Base-by-base conservation (phyloP, 2,797 vertebrate genomes). In the Numenius phaeopus region DNA sequence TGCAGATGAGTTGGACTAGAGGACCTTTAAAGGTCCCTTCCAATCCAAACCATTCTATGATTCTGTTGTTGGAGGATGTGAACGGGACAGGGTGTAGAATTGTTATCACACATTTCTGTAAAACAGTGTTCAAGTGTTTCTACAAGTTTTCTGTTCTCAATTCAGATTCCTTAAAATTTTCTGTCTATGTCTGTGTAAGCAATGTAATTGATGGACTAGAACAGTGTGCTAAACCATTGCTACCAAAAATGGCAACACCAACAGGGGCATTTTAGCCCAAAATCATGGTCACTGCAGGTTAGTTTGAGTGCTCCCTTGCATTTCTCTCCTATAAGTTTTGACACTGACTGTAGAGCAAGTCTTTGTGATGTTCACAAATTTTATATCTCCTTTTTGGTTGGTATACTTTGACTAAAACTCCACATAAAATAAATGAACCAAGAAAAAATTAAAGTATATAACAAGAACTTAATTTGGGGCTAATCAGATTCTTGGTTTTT, bases 191-290 rank as follows among this genome's bases (percentile, higher is more conserved):
- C 34, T 83, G 11, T 32, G 10, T 52, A 22, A 54, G 19, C 32
- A 66, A 27, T n/a, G 18, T 10, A 39, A 19, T 4, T 39, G n/a
- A 37, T 54, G 57, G 47, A n/a, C 22, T 11, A 61, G 23, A 87
- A 40, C 7, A 52, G 32, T 0, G 0, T 16, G 8, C 29, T 64
- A 47, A 75, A n/a, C 8, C 32, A 22, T 20, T 8, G 1, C 39
- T 80, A 21, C 16, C 18, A 47, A 42, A 88, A 65, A 6, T 5
- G 1, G 23, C 0, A 0, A 39, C 34, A 2, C 10, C 11, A 14
- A 58, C 8, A 21, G 17, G 7, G 7, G 11, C 18, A 20, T 67
- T 79, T 58, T 37, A 70, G 54, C 13, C 9, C 22, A 67, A 79
- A 79, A 30, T 72, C 34, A 3, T 3, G 3, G 26, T 57, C 17